Evolutionary conservation across 2,797 vertebrate species (phyloP), one percentile per base, ranked within the genome.

Genomic region (Chloroceryle amazona): DNA sequence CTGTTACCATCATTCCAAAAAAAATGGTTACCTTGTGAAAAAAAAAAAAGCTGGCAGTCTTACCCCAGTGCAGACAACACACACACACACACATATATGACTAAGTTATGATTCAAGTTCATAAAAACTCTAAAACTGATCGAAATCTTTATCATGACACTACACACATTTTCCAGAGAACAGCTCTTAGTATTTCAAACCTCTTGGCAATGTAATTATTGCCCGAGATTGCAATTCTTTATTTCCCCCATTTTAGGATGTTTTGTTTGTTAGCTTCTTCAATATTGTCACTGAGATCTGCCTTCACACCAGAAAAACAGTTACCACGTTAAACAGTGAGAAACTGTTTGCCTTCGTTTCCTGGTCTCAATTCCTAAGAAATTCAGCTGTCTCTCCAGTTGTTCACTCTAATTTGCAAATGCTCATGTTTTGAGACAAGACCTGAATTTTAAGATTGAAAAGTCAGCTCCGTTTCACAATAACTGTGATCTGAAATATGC

Each of bases 291-390:
- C 13, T 33, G 22, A 80, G 55, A 88, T 74, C 26, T 68, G 42
- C 46, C 68, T 78, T 95, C 75, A 88, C 89, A 93, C 16, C 44
- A 78, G 65, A 78, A 90, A 80, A 91, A 31, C 29, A 44, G 41
- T 42, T 81, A 71, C 22, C 33, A 83, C 83, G 44, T 37, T 74
- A 88, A 89, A 90, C 61, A 91, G 54, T 49, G 49, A 90, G 58
- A 62, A 90, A 65, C 7, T 42, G 31, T 71, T 39, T 78, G 61
- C 75, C 37, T 62, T 29, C 23, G 46, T 72, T 94, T 83, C 54
- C 68, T 51, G 26, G 14, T 86, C 79, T 71, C 44, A 46, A 4
- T 5, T 68, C 29, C 49, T 9, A 33, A 25, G 33, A 5, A 7
- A 29, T 33, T 74, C 80, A 92, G 49, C 70, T 75, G 58, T 18